Evolutionary conservation across 2,888 invertebrate species (phyloP), one percentile per base, ranked within the genome.

Genomic region (Lasiommata megera): DNA sequence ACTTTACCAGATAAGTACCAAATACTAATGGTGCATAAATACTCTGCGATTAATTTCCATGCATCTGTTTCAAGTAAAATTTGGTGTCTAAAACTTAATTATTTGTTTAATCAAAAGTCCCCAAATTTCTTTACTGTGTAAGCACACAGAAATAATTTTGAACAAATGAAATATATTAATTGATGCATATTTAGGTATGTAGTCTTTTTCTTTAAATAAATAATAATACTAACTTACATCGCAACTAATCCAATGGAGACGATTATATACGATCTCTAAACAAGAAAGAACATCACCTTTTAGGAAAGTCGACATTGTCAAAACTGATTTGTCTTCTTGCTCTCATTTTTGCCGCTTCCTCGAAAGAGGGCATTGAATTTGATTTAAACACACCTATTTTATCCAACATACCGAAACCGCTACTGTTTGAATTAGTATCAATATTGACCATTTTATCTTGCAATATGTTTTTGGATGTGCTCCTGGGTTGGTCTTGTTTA

Each of bases 321-420:
- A 93, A 93, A 69, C 91, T 91, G 69, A 93, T 93, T 73, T 93
- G 93, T 31, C 93, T 80, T 12, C 93, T 81, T 1, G 92, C 93
- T 67, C 92, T 88, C 74, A 91, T 85, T 70, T 88, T 92, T 23
- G 84, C 83, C 1, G 82, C 84, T 63, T 88, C 91, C 64, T 84
- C 89, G 61, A 83, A 91, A 0, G 82, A 88, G 5, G 84, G 86
- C 91, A 83, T 90, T 3, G 88, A 88, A 64, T 85, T 85, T 0
- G 86, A 85, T 63, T 84, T 86, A 63, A 80, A 86, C 0, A 87
- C 59, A 1, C 76, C 79, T 1, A 79, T 67, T 65, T 77, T 85
- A 51, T 89, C 88, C 1, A 85, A 62, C 62, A 77, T 68, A 53
- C 82, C 79, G 2, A 82, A 63, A 0, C 83, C 80, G 59, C 85